Evolutionary conservation across 2,797 vertebrate species (phyloP).

Genomic region (Cercopithecus hamlyni): DNA sequence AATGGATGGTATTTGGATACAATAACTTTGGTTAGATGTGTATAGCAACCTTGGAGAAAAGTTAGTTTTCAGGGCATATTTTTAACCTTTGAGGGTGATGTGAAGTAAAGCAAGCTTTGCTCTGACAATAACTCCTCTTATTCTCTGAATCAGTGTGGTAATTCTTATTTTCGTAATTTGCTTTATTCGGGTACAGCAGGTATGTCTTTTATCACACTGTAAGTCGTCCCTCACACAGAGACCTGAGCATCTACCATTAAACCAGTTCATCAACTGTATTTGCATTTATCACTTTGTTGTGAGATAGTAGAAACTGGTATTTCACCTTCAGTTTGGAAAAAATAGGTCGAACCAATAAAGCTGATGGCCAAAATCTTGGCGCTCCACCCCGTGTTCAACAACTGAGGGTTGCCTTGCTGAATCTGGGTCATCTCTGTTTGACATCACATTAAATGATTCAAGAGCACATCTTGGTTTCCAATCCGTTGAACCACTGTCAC

Average conservation of each 20-base stretch:
- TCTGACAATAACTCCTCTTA: neutral
- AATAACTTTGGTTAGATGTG: neutral
- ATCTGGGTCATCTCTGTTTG: neutral
- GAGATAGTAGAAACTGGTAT: slow-evolving; percentile 40
- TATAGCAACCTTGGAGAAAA: neutral
- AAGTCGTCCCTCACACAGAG: neutral
- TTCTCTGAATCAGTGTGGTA: neutral
- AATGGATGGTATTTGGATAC: neutral
- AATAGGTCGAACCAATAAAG: slow-evolving; percentile 40
- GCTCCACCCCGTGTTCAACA: neutral
- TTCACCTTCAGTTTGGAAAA: slow-evolving; percentile 44
- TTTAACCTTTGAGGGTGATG: slow-evolving; percentile 9
- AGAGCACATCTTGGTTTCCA: slow-evolving; percentile 30
- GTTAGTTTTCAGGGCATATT: neutral
- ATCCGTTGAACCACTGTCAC: neutral
- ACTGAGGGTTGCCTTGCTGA: neutral
- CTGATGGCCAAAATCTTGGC: neutral
- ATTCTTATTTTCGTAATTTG: neutral
- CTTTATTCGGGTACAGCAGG: neutral
- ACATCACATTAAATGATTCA: neutral
- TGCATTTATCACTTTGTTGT: neutral
- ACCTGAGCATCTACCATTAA: neutral
- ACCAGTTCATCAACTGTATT: slow-evolving; percentile 43
- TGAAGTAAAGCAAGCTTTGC: neutral
- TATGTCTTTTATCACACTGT: slow-evolving; percentile 11